These are phyloP conservation scores for Andrena bicolor DNA, from an alignment of 2,888 invertebrate species.

Conservation along the genomic window DNA sequence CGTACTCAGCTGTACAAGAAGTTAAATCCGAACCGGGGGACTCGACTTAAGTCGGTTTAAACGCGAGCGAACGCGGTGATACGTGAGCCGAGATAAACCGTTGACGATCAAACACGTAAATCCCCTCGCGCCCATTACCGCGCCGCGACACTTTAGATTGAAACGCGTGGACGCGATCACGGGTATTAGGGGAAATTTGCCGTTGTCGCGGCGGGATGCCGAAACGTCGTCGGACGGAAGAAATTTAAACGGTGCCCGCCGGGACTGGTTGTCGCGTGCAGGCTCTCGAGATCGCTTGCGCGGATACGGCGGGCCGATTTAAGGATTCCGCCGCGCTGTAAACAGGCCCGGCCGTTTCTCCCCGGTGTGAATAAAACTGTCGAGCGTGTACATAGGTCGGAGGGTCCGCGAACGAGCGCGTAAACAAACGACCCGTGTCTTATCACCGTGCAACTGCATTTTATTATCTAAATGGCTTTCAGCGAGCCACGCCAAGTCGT, in stretches of 20 bases:
- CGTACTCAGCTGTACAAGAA: no score
- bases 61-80: no score
- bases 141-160: slow-evolving; percentile 8
- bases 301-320: slow-evolving; percentile 39
- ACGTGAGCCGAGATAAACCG: not conserved
- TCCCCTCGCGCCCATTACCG: slow-evolving; percentile 3
- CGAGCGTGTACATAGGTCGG: not conserved
- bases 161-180: not conserved
- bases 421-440: slow-evolving; percentile 73
- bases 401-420: slow-evolving; percentile 61
- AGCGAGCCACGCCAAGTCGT: slow-evolving; percentile 63
- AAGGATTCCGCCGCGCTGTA: slow-evolving; percentile 56
- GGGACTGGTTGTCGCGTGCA: slow-evolving; percentile 48
- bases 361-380: slow-evolving; percentile 40
- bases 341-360: slow-evolving; percentile 44
- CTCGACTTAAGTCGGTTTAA: no score
- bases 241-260: slow-evolving; percentile 17
- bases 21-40: no score
- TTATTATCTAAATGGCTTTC: slow-evolving; percentile 74
- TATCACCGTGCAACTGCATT: slow-evolving; percentile 70
- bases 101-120: not conserved
- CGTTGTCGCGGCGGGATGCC: not conserved
- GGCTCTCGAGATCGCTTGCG: slow-evolving; percentile 28
- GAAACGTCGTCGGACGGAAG: slow-evolving; percentile 20
- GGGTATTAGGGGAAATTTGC: slow-evolving; percentile 2